Percentiles rank a stretch among this genome's conserved stretches.
Evolutionary conservation across 1,140 invertebrate genomes (phyloP).

Genomic region (Chrysoperla carnea): DNA sequence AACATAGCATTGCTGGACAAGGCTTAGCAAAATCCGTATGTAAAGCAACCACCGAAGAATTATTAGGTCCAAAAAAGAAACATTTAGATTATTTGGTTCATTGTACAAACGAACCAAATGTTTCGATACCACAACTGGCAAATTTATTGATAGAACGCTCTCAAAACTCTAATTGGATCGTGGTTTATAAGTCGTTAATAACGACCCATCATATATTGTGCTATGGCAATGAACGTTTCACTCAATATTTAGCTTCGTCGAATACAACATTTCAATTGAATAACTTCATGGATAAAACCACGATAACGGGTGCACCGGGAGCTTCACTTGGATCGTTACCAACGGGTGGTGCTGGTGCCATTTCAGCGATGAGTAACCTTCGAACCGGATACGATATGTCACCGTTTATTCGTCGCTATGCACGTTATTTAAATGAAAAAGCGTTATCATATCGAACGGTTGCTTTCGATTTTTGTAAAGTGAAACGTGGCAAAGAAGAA

Average conservation of each 20-base stretch:
- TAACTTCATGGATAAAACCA: conserved; percentile 94
- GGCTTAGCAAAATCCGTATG: conserved; percentile 98
- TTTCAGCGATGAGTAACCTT: background rate
- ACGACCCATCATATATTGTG: conserved; percentile 98
- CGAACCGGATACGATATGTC: conserved; percentile 96
- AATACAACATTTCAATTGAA: conserved; percentile 97
- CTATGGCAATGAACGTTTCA: conserved; percentile 99
- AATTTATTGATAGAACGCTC: conserved; percentile 96
- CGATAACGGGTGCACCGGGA: conserved; percentile 51
- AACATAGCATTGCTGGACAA: conserved; percentile 96
- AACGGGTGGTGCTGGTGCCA: conserved; percentile 3
- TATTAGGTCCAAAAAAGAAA: conserved; percentile 99
- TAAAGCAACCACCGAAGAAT: conserved; percentile 99
- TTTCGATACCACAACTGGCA: conserved; percentile 98
- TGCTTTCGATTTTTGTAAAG: conserved; percentile 99
- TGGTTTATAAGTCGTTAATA: conserved; percentile 95
- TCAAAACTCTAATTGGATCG: conserved; percentile 95
- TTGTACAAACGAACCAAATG: conserved; percentile 99
- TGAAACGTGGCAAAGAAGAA: conserved; percentile 96
- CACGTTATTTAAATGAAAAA: conserved; percentile 99
- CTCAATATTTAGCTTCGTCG: conserved; percentile 97
- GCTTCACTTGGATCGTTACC: conserved; percentile 10
- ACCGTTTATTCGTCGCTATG: conserved; percentile 95
- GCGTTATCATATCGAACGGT: conserved; percentile 94
- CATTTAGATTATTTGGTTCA: conserved; percentile 99